Conservation (phyloP, 2,888 invertebrate species). For the Chironomus riparius region DNA sequence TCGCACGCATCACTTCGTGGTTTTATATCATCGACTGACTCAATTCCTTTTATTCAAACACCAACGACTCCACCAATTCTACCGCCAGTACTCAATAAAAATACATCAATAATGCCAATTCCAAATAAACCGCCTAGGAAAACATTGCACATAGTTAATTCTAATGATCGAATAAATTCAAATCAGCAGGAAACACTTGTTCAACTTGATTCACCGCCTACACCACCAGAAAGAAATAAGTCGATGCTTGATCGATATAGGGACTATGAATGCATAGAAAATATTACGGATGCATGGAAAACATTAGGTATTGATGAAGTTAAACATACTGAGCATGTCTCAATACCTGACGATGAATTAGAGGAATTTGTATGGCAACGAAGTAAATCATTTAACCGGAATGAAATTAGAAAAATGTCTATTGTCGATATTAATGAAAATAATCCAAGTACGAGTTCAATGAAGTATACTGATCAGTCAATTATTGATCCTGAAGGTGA, state of each 20-base stretch:
- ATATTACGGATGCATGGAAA: constrained; percentile 71
- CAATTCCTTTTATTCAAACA: constrained; percentile 32
- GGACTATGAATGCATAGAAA: constrained; percentile 65
- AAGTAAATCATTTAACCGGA: constrained; percentile 34
- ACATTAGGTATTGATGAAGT: constrained; percentile 67
- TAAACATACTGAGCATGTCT: constrained; percentile 55
- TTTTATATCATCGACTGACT: constrained; percentile 39
- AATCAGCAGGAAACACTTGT: constrained; percentile 20
- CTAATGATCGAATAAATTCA: constrained; percentile 17
- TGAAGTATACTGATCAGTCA: constrained; percentile 31
- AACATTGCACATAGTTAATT: constrained; percentile 31
- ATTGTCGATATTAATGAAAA: constrained; percentile 20
- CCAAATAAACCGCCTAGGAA: constrained; percentile 42
- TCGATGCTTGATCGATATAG: constrained; percentile 32
- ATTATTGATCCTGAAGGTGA: constrained; percentile 44
- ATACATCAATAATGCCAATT: constrained; percentile 34
- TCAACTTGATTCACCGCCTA: constrained; percentile 25
- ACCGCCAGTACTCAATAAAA: constrained; percentile 28
- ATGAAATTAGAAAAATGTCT: constrained; percentile 21
- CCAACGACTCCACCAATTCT: constrained; percentile 28
- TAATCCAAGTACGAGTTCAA: constrained; percentile 1
- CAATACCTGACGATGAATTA: constrained; percentile 38
- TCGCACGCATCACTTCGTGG: constrained; percentile 37
- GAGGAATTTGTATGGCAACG: constrained; percentile 43
- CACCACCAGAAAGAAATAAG: constrained; percentile 25